Evolutionary conservation across 2,797 vertebrate species (phyloP).

Genomic region (Cossypha niveicapilla): DNA sequence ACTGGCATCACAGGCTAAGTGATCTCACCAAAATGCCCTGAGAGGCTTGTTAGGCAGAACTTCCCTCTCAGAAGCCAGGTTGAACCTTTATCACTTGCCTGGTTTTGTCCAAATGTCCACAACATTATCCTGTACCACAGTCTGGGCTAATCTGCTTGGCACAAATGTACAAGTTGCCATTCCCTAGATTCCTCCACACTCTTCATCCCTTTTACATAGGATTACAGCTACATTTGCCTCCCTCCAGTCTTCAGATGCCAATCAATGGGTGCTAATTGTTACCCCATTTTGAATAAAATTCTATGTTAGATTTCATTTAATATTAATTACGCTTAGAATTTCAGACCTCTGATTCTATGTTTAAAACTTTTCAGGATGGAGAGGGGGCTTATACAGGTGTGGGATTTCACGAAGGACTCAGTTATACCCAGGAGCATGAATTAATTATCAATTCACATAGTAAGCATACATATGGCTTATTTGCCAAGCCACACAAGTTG

Average conservation of each 20-base stretch:
- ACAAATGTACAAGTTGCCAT: background rate
- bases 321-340: background rate
- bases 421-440: background rate
- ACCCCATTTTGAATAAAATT: background rate
- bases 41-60: background rate
- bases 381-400: background rate
- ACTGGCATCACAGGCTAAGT: background rate
- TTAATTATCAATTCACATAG: constrained; percentile 12
- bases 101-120: background rate
- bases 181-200: background rate
- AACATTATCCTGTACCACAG: background rate
- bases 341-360: background rate
- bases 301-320: background rate
- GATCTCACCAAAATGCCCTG: background rate
- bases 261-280: background rate
- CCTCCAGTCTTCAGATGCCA: background rate
- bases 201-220: background rate
- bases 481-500: constrained; percentile 38
- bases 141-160: background rate
- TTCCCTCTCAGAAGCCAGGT: background rate
- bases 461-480: background rate
- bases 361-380: background rate
- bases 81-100: background rate
- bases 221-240: background rate
- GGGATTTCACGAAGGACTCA: background rate